Base-by-base conservation (phyloP, 2,797 vertebrate genomes). In the Chrosomus eos region DNA sequence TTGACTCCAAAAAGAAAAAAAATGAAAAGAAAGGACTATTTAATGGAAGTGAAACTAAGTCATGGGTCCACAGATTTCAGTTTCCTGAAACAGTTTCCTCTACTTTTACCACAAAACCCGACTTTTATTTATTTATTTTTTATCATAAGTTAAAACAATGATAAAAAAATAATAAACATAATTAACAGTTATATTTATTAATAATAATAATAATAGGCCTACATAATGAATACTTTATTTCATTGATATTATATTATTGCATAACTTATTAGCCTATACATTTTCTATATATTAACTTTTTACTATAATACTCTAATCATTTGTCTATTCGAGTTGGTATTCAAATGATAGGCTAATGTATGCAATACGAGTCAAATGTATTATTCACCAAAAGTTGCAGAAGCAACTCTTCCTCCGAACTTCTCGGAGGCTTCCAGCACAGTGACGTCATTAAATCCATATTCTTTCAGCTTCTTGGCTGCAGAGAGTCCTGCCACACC, bases 401-500 rank as follows among this genome's bases (percentile, higher is more conserved):
- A 79, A 51, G 80, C 86, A 51, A 91, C 86, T 79, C 89, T 86
- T 60, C 91, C 91, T 71, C 91, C 91, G n/a, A 80, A 67, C 51
- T 48, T 68, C 13, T 60, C 87, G 4, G 74, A 60, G 16, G 90
- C 91, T 85, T 90, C 90, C 33, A 90, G 26, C 14, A 91, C 23
- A 26, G 88, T 89, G 60, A 92, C 70, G 28, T 92, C 85, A 82
- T 64, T 85, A 64, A 91, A 90, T 18, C 89, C 90, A 13, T 86
- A 33, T 40, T 88, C 82, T 13, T 62, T 64, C 13, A 92, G 84
- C 74, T 85, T 88, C 16, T 45, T 86, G 28, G 89, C 91, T 8
- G 89, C 87, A 9, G 74, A 81, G 19, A 91, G 87, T 67, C 90
- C 90, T 26, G 90, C 89, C n/a, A 88, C 72, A 64, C 90, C 90